Base-by-base conservation (phyloP, 2,113 vertebrate genomes). In the Sporophila hypoxantha region DNA sequence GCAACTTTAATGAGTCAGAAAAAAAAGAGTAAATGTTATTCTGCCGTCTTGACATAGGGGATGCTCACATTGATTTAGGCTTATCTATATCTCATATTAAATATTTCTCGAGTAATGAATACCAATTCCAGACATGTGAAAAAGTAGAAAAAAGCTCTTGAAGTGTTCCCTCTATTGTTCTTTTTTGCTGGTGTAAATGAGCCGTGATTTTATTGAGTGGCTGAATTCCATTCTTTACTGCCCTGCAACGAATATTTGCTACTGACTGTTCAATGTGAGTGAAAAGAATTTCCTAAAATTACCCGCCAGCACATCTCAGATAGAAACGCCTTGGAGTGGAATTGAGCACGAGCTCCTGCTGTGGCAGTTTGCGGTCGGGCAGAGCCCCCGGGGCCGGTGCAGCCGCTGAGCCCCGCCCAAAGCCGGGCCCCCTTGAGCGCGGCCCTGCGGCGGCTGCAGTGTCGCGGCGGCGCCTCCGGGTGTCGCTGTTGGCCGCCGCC, bases 101-200 rank as follows among this genome's bases (percentile, higher is more conserved):
- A 37, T 37, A 37, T 37, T 37, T 37, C 37, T 37, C 37, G 12
- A 39, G 37, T n/a, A n/a, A n/a, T n/a, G 9, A 27, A 20, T 12
- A 5, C 12, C 0, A 36, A 8, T 29, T 36, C 3, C 21, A 2
- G 4, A 20, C 2, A 21, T 21, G 44, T 11, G 5, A 44, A 2
- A 7, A 4, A 36, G 5, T 22, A 8, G 1, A 0, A 17, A 36
- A 73, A 10, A 14, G 14, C 5, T 17, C 8, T 36, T 23, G 26
- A 8, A 2, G 2, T 15, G 6, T 17, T 26, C 4, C 10, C 3
- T 9, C 5, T 44, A 16, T 12, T 9, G 13, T 25, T 0, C 0
- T 18, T 71, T 12, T 34, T 46, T 34, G 10, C 18, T 29, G 8
- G 3, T 36, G 5, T 17, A 17, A 8, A 2, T 13, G 14, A 0